A percentile compares a stretch with the other conserved stretches of the same genome.
These are phyloP conservation scores for Syngnathus floridae DNA, from an alignment of 2,113 vertebrate species.

Conservation along the genomic window DNA sequence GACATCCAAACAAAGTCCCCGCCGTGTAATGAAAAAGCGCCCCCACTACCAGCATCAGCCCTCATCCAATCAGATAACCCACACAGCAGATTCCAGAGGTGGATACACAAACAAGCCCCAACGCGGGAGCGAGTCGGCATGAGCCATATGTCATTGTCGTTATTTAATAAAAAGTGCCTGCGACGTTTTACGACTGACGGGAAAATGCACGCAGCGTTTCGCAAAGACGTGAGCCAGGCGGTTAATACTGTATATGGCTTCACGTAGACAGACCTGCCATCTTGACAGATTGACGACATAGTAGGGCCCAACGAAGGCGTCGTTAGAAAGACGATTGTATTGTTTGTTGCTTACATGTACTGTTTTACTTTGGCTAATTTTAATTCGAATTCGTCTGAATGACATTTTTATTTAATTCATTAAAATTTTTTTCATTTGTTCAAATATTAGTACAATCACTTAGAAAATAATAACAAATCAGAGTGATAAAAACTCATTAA, in stretches of 20 bases:
- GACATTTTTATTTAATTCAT: too few relatives aligned
- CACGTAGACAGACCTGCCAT: not conserved
- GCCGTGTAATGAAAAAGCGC: conserved; percentile 19
- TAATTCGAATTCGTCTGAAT: too few relatives aligned
- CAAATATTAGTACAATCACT: too few relatives aligned
- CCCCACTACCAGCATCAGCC: not conserved
- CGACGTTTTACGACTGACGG: conserved; percentile 3
- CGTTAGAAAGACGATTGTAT: not conserved
- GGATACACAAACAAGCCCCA: conserved; percentile 19
- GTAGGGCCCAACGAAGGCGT: not conserved
- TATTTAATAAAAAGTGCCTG: conserved; percentile 47
- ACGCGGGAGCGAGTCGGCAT: conserved; percentile 31
- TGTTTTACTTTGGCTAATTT: too few relatives aligned
- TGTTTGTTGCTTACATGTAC: not conserved
- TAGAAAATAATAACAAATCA: too few relatives aligned
- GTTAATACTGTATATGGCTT: not conserved
- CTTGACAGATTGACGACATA: not conserved
- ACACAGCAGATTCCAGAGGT: conserved; percentile 16
- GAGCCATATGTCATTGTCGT: conserved; percentile 28
- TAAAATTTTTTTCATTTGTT: too few relatives aligned
- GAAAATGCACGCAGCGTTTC: not conserved
- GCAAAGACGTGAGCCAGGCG: not conserved
- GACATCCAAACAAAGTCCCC: conserved; percentile 3
- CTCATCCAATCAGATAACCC: conserved; percentile 36
- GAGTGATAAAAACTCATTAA: too few relatives aligned